Evolutionary conservation across 2,888 invertebrate species (phyloP).

Genomic region (Athripsodes cinereus): DNA sequence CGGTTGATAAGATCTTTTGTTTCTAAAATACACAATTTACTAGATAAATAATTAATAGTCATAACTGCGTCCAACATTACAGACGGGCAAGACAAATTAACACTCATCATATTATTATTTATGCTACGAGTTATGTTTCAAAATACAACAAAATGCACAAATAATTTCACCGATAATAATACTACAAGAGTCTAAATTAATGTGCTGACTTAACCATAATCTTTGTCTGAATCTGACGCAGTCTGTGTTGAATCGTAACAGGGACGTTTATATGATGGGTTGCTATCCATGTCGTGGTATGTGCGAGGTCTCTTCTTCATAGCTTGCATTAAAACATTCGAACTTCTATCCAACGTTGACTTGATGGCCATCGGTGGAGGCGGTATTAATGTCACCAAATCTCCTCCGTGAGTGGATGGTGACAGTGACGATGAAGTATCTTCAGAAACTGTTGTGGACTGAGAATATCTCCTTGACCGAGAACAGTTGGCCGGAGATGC

Average conservation of each 20-base stretch:
- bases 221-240: conserved; percentile 4
- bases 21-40: too few species aligned
- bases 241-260: background rate
- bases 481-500: conserved; percentile 26
- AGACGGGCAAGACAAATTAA: too few species aligned
- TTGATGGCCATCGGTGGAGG: conserved; percentile 38
- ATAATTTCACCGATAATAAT: too few species aligned
- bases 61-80: too few species aligned
- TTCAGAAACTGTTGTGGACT: background rate
- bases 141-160: too few species aligned
- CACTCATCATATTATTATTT: too few species aligned
- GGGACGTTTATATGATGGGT: conserved; percentile 3
- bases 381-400: conserved; percentile 40
- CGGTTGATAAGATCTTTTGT: too few species aligned
- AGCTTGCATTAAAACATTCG: conserved; percentile 34
- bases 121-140: too few species aligned
- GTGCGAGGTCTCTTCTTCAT: conserved; percentile 3
- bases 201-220: conserved; percentile 6
- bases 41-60: too few species aligned
- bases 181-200: too few species aligned
- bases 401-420: too few species aligned
- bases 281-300: background rate
- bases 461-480: conserved; percentile 22
- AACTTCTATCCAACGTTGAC: conserved; percentile 39
- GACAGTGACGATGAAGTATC: conserved; percentile 31